Base-by-base conservation (phyloP, 2,113 vertebrate genomes). In the Calonectris borealis region DNA sequence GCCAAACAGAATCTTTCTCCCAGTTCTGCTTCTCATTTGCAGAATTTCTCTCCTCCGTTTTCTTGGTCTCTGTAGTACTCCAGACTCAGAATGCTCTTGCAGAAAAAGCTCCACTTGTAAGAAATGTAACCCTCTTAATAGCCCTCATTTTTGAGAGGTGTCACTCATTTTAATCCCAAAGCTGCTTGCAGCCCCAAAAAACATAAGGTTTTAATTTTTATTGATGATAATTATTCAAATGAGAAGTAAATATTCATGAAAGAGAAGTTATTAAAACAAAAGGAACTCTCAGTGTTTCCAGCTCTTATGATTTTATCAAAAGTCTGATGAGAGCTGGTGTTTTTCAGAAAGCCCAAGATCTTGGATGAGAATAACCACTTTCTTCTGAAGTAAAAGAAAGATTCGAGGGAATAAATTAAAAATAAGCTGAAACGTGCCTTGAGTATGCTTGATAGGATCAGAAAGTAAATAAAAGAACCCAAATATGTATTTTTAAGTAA, bases 91-190 rank as follows among this genome's bases (percentile, higher is more conserved):
- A 86, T 62, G 62, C 34, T 88, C 36, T 80, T 93, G 70, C 46
- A 93, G 79, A 86, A 86, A 68, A 13, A 84, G 12, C 48, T 78
- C 38, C 10, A 1, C 72, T 84, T 82, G 18, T 84, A 78, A 91
- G 29, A 78, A 95, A 76, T 40, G 87, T 72, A 91, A 80, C 66
- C 68, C 34, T 85, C 54, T 40, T 78, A 86, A 77, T 25, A 94
- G 19, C 24, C 32, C 42, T 91, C 14, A 36, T 64, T 94, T 89
- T 95, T 94, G 91, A 76, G 40, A 20, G 17, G 84, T 90, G 92
- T 93, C 94, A 93, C 62, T 97, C 94, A 94, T 96, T 92, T 96
- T 95, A 97, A 97, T 97, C 86, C 88, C 81, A 92, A 68, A 87
- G 54, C 58, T 60, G 48, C 72, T 94, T 0, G 0, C 38, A 24